These are phyloP conservation scores for Tillus elongatus DNA, from an alignment of 2,888 invertebrate species.

Conservation along the genomic window DNA sequence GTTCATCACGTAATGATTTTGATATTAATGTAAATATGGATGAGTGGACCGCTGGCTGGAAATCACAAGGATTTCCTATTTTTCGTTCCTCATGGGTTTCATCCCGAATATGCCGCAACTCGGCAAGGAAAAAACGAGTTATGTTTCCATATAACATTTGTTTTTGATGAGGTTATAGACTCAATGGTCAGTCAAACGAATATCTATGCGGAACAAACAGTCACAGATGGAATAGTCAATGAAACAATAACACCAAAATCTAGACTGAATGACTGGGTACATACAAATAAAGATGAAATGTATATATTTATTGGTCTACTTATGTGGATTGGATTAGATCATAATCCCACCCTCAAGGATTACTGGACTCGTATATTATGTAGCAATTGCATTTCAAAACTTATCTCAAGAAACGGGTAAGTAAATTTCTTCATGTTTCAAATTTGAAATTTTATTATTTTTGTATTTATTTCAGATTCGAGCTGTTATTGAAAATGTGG, in stretches of 20 bases:
- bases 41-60: conserved; percentile 1
- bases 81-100: background rate
- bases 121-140: background rate
- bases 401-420: background rate
- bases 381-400: background rate
- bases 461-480: no score
- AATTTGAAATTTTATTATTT: conserved; percentile 3
- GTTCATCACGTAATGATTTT: background rate
- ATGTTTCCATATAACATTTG: conserved; percentile 1
- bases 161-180: background rate
- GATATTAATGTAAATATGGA: background rate
- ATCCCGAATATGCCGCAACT: background rate
- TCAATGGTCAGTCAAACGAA: conserved; percentile 1
- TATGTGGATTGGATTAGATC: conserved; percentile 3
- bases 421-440: background rate
- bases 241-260: background rate
- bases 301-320: background rate
- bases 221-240: conserved; percentile 1
- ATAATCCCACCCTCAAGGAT: background rate
- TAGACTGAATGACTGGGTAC: conserved; percentile 2
- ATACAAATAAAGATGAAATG: conserved; percentile 1
- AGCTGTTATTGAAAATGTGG: background rate
- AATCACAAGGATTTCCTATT: conserved; percentile 1
- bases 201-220: background rate
- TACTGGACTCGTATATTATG: conserved; percentile 1